A percentile compares a stretch with the other conserved stretches of the same genome.
phyloP scores from a whole-genome alignment of 2,888 invertebrate species.

The Thymelicus sylvestris region DNA sequence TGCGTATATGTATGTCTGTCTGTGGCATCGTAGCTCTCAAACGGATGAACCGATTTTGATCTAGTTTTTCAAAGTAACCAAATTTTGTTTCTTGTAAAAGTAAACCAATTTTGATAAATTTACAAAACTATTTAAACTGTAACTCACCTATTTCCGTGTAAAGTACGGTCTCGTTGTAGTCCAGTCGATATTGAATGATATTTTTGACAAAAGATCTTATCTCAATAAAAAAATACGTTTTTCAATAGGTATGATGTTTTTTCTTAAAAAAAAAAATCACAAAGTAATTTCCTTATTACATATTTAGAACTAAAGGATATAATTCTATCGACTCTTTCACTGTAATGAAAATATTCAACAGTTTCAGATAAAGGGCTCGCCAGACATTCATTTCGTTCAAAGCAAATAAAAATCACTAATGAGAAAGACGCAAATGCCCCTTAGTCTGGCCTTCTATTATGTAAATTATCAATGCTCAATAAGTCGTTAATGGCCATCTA shows the following conservation, averaged over 20 bases:
- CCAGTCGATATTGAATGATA: too few relatives aligned
- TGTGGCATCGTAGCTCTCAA: too few relatives aligned
- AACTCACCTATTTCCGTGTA: too few relatives aligned
- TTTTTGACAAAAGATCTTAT: too few relatives aligned
- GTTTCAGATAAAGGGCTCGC: constrained; percentile 9
- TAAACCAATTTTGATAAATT: too few relatives aligned
- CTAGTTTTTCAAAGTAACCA: too few relatives aligned
- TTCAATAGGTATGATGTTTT: background rate
- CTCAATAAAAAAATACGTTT: background rate
- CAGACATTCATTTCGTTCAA: constrained; percentile 13
- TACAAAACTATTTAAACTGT: too few relatives aligned
- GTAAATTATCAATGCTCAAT: constrained; percentile 37
- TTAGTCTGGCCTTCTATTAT: constrained; percentile 34
- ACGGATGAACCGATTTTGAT: too few relatives aligned
- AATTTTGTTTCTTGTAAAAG: too few relatives aligned
- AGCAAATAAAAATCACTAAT: constrained; percentile 35
- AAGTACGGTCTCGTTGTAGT: too few relatives aligned
- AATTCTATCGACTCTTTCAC: constrained; percentile 1
- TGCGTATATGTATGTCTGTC: too few relatives aligned
- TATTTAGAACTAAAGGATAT: background rate
- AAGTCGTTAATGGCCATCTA: constrained; percentile 29
- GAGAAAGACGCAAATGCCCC: constrained; percentile 28
- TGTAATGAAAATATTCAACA: constrained; percentile 5
- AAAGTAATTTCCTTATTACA: background rate
- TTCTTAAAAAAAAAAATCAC: background rate